Conservation (phyloP, 2,888 invertebrate species). For the Tetragnatha montana region DNA sequence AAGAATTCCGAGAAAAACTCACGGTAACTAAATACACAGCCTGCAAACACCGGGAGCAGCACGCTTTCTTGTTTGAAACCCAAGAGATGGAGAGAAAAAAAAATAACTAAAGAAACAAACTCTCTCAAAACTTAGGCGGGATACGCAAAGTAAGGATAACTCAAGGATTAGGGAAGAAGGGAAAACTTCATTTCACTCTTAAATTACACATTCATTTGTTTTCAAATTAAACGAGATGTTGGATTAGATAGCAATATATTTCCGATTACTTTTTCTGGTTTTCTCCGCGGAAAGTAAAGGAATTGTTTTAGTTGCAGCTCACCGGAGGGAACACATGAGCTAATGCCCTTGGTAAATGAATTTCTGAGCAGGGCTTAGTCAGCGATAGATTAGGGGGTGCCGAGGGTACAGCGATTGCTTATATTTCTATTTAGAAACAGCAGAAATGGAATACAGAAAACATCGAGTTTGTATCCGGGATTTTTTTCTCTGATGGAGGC, state of each 20-base stretch:
- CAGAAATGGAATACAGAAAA: slow-evolving; percentile 15
- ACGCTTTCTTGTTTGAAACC: slow-evolving; percentile 13
- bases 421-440: slow-evolving; percentile 2
- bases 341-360: slow-evolving; percentile 52
- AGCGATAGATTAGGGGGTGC: slow-evolving; percentile 35
- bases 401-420: not conserved
- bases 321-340: slow-evolving; percentile 3
- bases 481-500: not conserved
- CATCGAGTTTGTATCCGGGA: not conserved
- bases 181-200: slow-evolving; percentile 57
- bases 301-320: slow-evolving; percentile 3
- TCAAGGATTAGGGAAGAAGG: slow-evolving; percentile 21
- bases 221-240: slow-evolving; percentile 62
- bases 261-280: slow-evolving; percentile 7
- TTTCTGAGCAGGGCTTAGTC: slow-evolving; percentile 48
- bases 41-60: not conserved
- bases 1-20: too few relatives aligned
- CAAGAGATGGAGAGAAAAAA: not conserved
- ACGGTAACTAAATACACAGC: too few relatives aligned
- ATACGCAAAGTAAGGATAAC: slow-evolving; percentile 19
- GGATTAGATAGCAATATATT: slow-evolving; percentile 53
- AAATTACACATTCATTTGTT: slow-evolving; percentile 58
- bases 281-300: not conserved
- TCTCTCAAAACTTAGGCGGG: not conserved
- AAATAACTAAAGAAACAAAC: not conserved